A percentile compares a stretch with the other conserved stretches of the same genome.
Evolutionary conservation across 2,113 vertebrate species (phyloP).

Genomic region (Abramis brama): DNA sequence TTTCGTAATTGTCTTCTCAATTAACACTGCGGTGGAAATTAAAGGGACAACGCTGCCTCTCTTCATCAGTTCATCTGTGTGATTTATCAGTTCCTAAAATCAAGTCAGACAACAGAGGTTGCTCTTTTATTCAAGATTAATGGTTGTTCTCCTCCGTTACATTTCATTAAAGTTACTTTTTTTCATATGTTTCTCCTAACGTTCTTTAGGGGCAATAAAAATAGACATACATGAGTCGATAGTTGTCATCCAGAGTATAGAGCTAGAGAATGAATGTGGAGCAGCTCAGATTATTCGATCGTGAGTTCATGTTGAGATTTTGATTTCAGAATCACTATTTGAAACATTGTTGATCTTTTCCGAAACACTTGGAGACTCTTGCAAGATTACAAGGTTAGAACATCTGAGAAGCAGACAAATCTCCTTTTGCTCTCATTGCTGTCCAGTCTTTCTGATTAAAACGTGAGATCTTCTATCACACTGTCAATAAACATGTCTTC

Average conservation of each 20-base stretch:
- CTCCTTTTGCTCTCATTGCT: neutral
- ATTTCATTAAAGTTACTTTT: neutral
- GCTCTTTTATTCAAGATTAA: neutral
- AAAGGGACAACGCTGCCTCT: slow-evolving; percentile 18
- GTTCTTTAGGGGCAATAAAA: neutral
- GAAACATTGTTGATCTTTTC: neutral
- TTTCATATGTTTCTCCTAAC: neutral
- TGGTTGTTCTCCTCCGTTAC: neutral
- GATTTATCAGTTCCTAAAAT: slow-evolving; percentile 22
- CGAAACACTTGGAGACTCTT: neutral
- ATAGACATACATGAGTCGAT: neutral
- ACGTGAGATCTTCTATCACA: neutral
- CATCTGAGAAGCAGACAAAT: neutral
- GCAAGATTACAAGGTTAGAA: neutral
- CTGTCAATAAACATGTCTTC: neutral
- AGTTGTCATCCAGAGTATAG: no score
- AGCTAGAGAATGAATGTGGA: neutral
- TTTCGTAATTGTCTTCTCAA: slow-evolving; percentile 67
- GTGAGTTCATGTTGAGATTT: neutral
- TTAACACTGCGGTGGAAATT: slow-evolving; percentile 64
- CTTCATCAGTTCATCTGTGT: slow-evolving; percentile 1
- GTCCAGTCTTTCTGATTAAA: neutral
- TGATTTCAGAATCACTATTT: neutral
- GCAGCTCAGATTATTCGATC: neutral
- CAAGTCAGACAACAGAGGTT: neutral